Base-by-base conservation (phyloP, 2,797 vertebrate genomes). In the Siniperca obscura region DNA sequence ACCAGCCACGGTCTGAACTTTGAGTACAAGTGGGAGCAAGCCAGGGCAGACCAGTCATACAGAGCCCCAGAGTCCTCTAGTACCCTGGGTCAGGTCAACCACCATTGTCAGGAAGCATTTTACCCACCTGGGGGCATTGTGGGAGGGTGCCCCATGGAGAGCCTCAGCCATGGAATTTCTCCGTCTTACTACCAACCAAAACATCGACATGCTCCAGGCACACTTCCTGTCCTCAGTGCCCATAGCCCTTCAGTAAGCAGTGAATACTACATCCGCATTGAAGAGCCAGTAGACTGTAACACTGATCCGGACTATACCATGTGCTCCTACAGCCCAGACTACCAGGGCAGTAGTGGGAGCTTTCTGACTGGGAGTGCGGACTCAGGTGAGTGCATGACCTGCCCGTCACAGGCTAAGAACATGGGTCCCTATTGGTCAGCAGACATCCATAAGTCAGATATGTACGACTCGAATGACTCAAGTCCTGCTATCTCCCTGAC, bases 21-120 rank as follows among this genome's bases (percentile, higher is more conserved):
- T 6, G 98, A 99, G 90, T 99, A 98, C 93, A 98, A 97, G 88
- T 99, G 98, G 98, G 98, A 99, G 76, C 96, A 96, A 38, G 96
- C 97, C 17, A 94, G 96, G n/a, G 94, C 96, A 0, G 96, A 97
- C 36, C 94, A 95, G 71, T 89, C 95, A 2, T 97, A 96, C 64
- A 91, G 91, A 48, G 88, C 92, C 0, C 83, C 87, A 1, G 95
- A 96, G 0, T 91, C 96, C 0, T 87, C 92, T 4, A 93, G 91
- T 0, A 82, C 87, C 1, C 89, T 96, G 56, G 95, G 95, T 80
- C 96, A 96, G 14, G 92, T 92, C 68, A 91, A 86, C 1, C 93
- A 95, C 30, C 95, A 93, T 25, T 97, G 95, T 90, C 97, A 96
- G 44, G 97, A 98, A 80, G 93, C 96, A 11, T 97, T 97, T 78